Evolutionary conservation across 2,797 vertebrate genomes (phyloP).

Genomic region (Sebastes aleutianus): DNA sequence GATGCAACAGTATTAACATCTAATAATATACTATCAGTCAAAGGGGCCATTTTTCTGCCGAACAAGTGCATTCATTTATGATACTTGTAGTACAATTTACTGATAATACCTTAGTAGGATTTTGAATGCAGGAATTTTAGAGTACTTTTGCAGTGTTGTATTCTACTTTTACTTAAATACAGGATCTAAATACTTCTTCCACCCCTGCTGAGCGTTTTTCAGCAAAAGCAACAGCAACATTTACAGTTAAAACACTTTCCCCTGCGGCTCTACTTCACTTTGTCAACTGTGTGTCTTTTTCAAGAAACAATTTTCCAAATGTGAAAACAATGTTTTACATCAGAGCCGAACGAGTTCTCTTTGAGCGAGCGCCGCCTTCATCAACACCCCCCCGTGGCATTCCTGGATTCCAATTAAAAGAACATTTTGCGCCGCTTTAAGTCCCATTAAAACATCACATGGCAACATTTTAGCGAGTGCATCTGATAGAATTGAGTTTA

Average conservation of each 20-base stretch:
- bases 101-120: background rate
- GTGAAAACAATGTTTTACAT: background rate
- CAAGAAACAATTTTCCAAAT: background rate
- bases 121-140: background rate
- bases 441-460: constrained; percentile 43
- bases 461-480: constrained; percentile 15
- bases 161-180: background rate
- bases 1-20: background rate
- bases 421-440: constrained; percentile 24
- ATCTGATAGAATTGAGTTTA: constrained; percentile 46
- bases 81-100: background rate
- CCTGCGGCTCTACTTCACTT: background rate
- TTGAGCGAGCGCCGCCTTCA: background rate
- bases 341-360: background rate
- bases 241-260: background rate
- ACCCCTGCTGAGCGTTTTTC: background rate
- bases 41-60: background rate
- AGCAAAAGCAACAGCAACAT: background rate
- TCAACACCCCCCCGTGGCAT: background rate
- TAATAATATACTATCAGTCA: background rate
- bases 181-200: background rate
- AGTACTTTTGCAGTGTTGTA: background rate
- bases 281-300: background rate
- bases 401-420: constrained; percentile 29
- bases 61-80: background rate